Conservation (phyloP, 1,140 invertebrate genomes). For the Trichonephila inaurata region DNA sequence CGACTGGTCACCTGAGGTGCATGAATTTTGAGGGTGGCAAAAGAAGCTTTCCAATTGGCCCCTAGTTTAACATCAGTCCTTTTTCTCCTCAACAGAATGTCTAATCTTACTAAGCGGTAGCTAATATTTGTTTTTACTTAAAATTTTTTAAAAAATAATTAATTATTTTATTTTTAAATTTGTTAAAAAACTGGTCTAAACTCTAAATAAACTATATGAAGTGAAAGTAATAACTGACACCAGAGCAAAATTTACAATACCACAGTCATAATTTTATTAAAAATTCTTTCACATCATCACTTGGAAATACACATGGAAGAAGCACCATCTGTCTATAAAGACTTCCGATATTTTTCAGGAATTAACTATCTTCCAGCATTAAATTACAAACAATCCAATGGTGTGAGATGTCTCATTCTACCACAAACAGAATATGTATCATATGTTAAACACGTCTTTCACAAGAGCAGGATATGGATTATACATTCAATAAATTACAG, state of each 20-base stretch:
- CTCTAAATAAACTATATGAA: not conserved
- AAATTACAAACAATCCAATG: constrained; percentile 12
- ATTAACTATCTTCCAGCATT: not conserved
- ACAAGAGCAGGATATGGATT: constrained; percentile 17
- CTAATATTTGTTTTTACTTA: no score
- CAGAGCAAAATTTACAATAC: not conserved
- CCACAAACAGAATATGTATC: constrained; percentile 30
- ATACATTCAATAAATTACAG: constrained; percentile 24
- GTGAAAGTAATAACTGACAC: not conserved
- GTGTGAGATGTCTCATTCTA: constrained; percentile 39
- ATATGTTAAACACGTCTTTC: constrained; percentile 16
- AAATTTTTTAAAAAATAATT: no score
- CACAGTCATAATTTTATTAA: constrained; percentile 51
- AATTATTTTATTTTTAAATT: no score
- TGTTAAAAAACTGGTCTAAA: no score
- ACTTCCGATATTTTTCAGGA: constrained; percentile 19
- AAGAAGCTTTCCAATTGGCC: no score
- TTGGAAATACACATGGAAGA: constrained; percentile 35
- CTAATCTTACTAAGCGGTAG: no score
- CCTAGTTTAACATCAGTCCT: no score
- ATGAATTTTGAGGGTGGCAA: no score
- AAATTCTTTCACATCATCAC: constrained; percentile 57
- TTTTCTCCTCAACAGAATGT: no score
- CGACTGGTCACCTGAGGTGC: no score
- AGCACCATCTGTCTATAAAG: constrained; percentile 34